Base-by-base conservation (phyloP, 2,888 invertebrate genomes). In the Hypselothyrea guttata region DNA sequence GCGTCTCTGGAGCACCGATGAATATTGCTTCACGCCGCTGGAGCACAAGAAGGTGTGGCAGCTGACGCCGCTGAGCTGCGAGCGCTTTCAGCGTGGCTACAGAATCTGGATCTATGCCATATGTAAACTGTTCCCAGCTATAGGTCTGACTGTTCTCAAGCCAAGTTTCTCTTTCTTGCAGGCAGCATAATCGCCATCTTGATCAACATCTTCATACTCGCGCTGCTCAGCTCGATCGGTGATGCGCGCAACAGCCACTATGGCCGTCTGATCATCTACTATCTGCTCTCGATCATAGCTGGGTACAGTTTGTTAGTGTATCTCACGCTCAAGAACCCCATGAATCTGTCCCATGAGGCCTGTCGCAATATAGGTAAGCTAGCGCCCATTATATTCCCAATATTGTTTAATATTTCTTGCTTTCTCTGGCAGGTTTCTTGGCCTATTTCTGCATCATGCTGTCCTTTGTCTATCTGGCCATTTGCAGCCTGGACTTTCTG, bases 41-140 rank as follows among this genome's bases (percentile, higher is more conserved):
- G 78, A 86, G 47, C 73, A 85, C 35, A 78, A 86, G 2, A 49
- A 75, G n/a, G 63, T 55, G 35, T 87, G 87, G 88, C 66, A 75
- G 44, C 54, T 86, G 38, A 60, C 75, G 1, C 86, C 86, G 0
- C 54, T 86, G 7, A 87, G 69, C 7, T 86, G 86, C 31, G 87
- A 87, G 30, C 75, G 86, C 13, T 84, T 84, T 15, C 84, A 84
- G 53, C 81, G 64, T 7, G 86, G 88, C 13, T 87, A 88, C 38
- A 71, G 78, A 0, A 67, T 86, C 9, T 86, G 86, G 86, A 86
- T 86, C 48, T 86, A 86, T 66, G 85, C 74, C n/a, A 87, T 86
- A 11, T 87, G 86, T 87, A 45, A 59, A 85, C 37, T 4, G 5
- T 8, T 9, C 1, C 7, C 4, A 1, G 7, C 0, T 12, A 13